These are phyloP conservation scores for Phylloscopus trochiloides DNA, from an alignment of 2,113 vertebrate genomes.

Conservation along the genomic window DNA sequence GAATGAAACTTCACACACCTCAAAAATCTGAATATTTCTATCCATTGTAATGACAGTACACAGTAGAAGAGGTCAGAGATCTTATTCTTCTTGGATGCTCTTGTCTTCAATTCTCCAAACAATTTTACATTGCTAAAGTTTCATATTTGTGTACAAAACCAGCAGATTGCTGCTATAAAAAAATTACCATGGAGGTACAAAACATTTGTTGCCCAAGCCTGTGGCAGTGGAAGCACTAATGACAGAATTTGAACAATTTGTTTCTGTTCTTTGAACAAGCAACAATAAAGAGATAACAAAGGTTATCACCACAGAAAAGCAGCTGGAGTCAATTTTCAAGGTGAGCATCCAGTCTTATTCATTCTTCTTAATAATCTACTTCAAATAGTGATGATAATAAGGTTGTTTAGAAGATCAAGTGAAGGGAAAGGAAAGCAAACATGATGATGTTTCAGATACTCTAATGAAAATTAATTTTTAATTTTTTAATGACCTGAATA, in stretches of 20 bases:
- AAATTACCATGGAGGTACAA: background rate
- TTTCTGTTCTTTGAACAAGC: background rate
- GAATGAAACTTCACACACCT: background rate
- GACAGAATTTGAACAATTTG: background rate
- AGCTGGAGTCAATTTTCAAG: background rate
- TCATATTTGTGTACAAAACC: background rate
- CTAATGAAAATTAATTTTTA: background rate
- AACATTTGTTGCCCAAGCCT: background rate
- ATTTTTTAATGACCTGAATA: background rate
- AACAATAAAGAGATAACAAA: background rate
- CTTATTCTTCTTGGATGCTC: background rate
- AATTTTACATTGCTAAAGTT: background rate
- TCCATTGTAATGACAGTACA: background rate
- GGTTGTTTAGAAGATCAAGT: background rate
- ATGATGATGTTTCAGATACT: background rate
- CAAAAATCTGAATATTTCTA: background rate
- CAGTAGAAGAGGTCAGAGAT: background rate
- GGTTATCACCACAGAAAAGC: background rate
- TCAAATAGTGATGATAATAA: background rate
- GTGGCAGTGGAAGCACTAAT: background rate
- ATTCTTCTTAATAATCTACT: background rate
- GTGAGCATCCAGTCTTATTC: background rate
- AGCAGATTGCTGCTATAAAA: background rate
- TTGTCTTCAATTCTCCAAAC: background rate
- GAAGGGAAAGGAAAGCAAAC: background rate